phyloP scores from a whole-genome alignment of 2,888 invertebrate species.

The Dolomedes plantarius region DNA sequence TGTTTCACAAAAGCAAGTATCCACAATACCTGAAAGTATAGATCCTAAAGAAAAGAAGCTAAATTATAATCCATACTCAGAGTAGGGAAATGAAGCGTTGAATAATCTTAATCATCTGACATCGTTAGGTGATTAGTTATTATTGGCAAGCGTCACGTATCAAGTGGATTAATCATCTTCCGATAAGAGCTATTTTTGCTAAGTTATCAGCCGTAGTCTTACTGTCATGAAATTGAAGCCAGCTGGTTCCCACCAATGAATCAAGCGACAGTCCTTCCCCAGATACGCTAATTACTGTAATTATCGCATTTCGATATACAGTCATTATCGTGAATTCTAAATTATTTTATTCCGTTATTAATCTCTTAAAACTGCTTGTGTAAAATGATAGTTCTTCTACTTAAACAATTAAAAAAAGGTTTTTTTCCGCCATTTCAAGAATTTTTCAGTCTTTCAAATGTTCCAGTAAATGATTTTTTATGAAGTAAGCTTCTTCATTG shows the following conservation, averaged over 20 bases:
- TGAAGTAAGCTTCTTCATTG: too few relatives aligned
- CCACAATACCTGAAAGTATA: too few relatives aligned
- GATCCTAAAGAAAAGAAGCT: neutral
- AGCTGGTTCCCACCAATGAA: constrained; percentile 47
- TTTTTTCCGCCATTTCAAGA: too few relatives aligned
- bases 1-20: too few relatives aligned
- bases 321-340: constrained; percentile 63
- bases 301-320: constrained; percentile 66
- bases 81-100: neutral
- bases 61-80: neutral
- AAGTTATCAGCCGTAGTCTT: constrained; percentile 15
- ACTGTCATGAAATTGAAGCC: constrained; percentile 9
- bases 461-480: too few relatives aligned
- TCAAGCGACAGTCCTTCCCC: constrained; percentile 20
- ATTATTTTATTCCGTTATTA: constrained; percentile 68
- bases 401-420: too few relatives aligned
- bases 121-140: constrained; percentile 51
- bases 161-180: constrained; percentile 64
- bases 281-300: constrained; percentile 59
- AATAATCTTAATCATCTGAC: constrained; percentile 14
- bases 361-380: constrained; percentile 33
- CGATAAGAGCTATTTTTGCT: constrained; percentile 57
- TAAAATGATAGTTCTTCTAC: neutral
- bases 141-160: constrained; percentile 32
- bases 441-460: too few relatives aligned